A percentile compares a stretch with the other conserved stretches of the same genome.
phyloP scores from a whole-genome alignment of 2,888 invertebrate genomes.

The Polydrusus cervinus region DNA sequence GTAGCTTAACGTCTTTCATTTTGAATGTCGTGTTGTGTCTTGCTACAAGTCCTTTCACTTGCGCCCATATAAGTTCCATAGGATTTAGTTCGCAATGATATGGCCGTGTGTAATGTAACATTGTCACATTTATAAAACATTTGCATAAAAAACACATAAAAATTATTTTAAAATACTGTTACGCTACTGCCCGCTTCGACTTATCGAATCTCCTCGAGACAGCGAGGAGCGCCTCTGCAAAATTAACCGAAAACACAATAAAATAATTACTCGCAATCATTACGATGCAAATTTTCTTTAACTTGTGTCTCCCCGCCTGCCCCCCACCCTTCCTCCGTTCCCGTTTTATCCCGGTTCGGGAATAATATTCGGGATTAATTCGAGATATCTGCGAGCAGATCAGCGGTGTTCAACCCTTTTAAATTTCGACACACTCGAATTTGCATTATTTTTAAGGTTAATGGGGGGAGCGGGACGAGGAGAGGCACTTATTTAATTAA shows the following conservation, averaged over 20 bases:
- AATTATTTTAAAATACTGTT: neutral
- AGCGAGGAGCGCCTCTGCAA: constrained; percentile 32
- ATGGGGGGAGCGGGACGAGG: constrained; percentile 29
- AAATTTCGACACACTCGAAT: constrained; percentile 57
- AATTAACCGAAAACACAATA: constrained; percentile 58
- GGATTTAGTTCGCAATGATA: too few relatives aligned
- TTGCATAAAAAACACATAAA: too few relatives aligned
- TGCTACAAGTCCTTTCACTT: too few relatives aligned
- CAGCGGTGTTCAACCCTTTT: constrained; percentile 62
- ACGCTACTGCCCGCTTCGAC: constrained; percentile 19
- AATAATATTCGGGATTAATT: constrained; percentile 70
- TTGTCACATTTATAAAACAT: too few relatives aligned
- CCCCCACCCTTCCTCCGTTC: constrained; percentile 1
- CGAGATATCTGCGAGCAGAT: constrained; percentile 69
- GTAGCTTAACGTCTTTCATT: too few relatives aligned
- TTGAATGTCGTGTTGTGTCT: too few relatives aligned
- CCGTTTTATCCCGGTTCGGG: constrained; percentile 41
- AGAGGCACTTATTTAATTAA: constrained; percentile 54
- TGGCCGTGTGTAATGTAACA: too few relatives aligned
- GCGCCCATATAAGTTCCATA: too few relatives aligned
- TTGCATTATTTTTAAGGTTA: constrained; percentile 57
- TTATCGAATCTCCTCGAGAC: constrained; percentile 31
- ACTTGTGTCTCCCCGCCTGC: constrained; percentile 64
- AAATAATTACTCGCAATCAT: constrained; percentile 70
- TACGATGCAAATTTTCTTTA: constrained; percentile 71